Base-by-base conservation (phyloP, 1,140 invertebrate genomes). In the Uloborus diversus region DNA sequence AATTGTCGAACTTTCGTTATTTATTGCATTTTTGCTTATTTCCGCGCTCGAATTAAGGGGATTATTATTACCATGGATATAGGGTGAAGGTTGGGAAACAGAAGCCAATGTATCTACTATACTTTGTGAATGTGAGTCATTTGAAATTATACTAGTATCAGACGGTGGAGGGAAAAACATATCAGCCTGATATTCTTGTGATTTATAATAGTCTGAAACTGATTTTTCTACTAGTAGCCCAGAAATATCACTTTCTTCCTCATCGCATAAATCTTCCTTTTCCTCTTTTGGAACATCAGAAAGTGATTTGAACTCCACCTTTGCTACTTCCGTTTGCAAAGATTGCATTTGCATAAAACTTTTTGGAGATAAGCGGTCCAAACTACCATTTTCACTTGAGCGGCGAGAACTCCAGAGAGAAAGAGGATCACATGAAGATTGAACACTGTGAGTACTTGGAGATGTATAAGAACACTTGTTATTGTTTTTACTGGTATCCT, bases 351-450 rank as follows among this genome's bases (percentile, higher is more conserved):
- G 5, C 11, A 32, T 25, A 20, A 61, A 64, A 28, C 61, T 51
- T 33, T 37, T 1, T 49, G 61, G 71, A 11, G 71, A 76, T 35
- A 65, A 53, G 1, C 47, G 42, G 4, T 65, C 71, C 25, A 83
- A 79, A 47, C 83, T 70, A 17, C 75, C 82, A 30, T 84, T 83
- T 61, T 86, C 85, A 88, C 92, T 94, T 81, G 93, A 94, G 82
- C 93, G 89, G 83, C 93, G 87, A 32, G 92, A 93, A 82, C 92
- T 95, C 35, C 94, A 94, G 35, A 94, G 91, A 51, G 94, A 96
- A 81, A 96, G 94, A 7, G 92, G 96, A 88, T 98, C 96, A 85
- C 96, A 98, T 32, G 93, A 92, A 25, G 70, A 80, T 9, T 33
- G 37, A 13, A 61, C 28, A 64, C 83, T 57, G 32, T 85, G 86